Evolutionary conservation across 2,113 vertebrate species (phyloP), one percentile per base, ranked within the genome.

Genomic region (Polypterus senegalus): DNA sequence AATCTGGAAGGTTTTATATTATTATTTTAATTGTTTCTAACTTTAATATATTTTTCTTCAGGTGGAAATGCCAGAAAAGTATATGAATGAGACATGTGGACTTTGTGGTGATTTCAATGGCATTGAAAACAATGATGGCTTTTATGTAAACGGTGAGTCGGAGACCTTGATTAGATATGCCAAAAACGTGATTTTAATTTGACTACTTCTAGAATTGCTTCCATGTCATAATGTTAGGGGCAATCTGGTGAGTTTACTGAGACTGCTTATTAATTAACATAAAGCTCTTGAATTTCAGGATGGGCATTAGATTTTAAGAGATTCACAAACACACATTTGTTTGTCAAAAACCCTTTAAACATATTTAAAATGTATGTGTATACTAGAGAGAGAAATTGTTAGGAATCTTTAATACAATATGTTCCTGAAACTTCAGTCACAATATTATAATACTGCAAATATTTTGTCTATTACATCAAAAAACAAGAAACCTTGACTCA

Each of bases 31-130:
- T 27, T 4, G 51, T 10, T 52, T 10, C 7, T 10, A 3, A 52
- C 10, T 52, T 10, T 10, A 7, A 52, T 52, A 10, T 53, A 44
- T 45, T 62, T 46, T 43, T 64, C 67, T 43, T 58, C 70, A 87
- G 85, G 62, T 87, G 59, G 78, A 85, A 66, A 51, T 87, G 7
- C 64, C 73, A 57, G 0, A 52, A 0, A 80, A 80, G 61, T 87
- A 73, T 67, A 58, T 49, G 59, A 74, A 73, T 61, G 73, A 77
- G 61, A 73, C 70, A 0, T 87, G 81, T 69, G 85, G 85, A 51
- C 80, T 87, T 9, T 87, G 85, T 71, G 85, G 85, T 51, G 77
- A 87, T 71, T 85, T 77, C 62, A 81, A 86, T 5, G 70, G 74
- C 1, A 3, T 65, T 4, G 51, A 61, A 48, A 0, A 6, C 52